These are phyloP conservation scores for Mesodorylaimus sp. DNA, from an alignment of 2,888 invertebrate species.

Conservation along the genomic window DNA sequence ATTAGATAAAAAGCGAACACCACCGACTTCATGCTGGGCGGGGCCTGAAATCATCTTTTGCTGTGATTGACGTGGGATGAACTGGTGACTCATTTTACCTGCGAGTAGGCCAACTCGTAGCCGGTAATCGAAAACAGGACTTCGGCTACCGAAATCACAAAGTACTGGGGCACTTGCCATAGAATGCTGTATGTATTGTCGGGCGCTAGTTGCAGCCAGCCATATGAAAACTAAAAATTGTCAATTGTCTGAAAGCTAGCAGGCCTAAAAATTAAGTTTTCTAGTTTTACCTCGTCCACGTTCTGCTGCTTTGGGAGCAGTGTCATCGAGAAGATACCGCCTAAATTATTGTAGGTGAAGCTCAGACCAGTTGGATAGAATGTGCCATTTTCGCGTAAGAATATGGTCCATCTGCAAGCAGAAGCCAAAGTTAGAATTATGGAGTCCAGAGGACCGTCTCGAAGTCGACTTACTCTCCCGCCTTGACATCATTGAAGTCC, in stretches of 20 bases:
- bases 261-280: no score
- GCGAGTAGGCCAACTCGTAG: constrained; percentile 31
- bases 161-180: constrained; percentile 36
- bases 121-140: constrained; percentile 37
- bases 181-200: constrained; percentile 28
- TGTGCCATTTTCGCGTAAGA: no score
- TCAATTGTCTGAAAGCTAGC: no score
- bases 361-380: no score
- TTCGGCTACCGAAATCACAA: constrained; percentile 35
- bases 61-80: constrained; percentile 94
- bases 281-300: no score
- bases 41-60: constrained; percentile 64
- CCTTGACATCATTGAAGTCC: no score
- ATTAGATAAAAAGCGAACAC: constrained; percentile 75
- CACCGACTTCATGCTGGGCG: constrained; percentile 77
- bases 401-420: no score
- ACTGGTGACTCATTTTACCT: constrained; percentile 14
- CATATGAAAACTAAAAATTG: no score
- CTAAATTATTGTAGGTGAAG: constrained; percentile 11
- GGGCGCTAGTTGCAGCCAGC: background rate
- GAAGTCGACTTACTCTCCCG: no score
- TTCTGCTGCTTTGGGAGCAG: no score
- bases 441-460: no score
- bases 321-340: constrained; percentile 43
- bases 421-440: no score